Evolutionary conservation across 1,140 invertebrate genomes (phyloP), one percentile per base, ranked within the genome.

Genomic region (Drosophila kanapiae): DNA sequence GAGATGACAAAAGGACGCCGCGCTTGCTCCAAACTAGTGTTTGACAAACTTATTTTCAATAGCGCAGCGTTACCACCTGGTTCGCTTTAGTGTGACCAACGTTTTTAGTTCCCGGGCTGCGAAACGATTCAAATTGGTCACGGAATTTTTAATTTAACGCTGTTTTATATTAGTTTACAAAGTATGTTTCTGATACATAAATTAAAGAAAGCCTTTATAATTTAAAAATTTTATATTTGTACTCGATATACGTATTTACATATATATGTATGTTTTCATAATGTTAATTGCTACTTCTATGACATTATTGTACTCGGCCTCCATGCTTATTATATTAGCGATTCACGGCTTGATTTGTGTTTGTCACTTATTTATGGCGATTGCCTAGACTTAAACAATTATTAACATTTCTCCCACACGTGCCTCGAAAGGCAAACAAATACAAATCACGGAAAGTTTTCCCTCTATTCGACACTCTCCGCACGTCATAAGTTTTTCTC

Each of bases 331-430:
- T 71, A 51, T 27, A 80, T 83, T 82, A 72, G 57, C 31, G n/a
- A 83, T 79, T 80, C 80, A 76, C 37, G 48, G 58, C 42, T 64
- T 63, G 72, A 81, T 75, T 85, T 76, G 74, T 76, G 74, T 63
- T 78, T 77, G 84, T 45, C 60, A 76, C 43, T 61, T 79, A 76
- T 82, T 87, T 77, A 82, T 82, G 75, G 61, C 67, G 57, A 59
- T 71, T 48, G 49, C 23, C 56, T 63, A 70, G 63, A 83, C 53
- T 81, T 59, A 78, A 78, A 68, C 63, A 64, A 75, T 85, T 82
- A 82, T 68, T 71, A 86, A 75, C 78, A 79, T 86, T 86, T 86
- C 59, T 58, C 64, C 56, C 35, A 54, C 82, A 86, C 82, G 82
- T 86, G 82, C 71, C 40, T 56, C 49, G 78, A 61, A 76, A 71